These are phyloP conservation scores for Popillia japonica DNA, from an alignment of 1,140 invertebrate species.

Conservation along the genomic window DNA sequence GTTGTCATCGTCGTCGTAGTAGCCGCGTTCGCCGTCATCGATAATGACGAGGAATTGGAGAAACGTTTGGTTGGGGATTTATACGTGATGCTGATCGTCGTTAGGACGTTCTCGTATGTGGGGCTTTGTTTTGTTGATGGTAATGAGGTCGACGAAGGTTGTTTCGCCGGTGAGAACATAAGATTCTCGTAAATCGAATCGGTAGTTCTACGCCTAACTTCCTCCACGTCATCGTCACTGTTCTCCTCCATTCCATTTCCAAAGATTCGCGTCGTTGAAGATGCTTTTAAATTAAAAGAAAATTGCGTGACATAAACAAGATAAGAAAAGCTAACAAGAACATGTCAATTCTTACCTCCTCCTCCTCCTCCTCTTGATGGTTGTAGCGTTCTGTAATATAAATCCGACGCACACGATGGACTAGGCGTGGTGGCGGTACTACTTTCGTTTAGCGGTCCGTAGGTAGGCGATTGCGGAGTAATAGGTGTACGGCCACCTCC, in stretches of 20 bases:
- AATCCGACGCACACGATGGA: too few relatives aligned
- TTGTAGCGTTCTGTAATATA: not conserved
- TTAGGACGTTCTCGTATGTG: constrained; percentile 58
- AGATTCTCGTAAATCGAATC: constrained; percentile 46
- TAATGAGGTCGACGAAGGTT: not conserved
- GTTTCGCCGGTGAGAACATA: not conserved
- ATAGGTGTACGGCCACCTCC: constrained; percentile 48
- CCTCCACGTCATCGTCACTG: too few relatives aligned
- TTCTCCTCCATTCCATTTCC: too few relatives aligned
- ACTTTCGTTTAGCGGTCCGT: constrained; percentile 52
- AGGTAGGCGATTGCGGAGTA: constrained; percentile 54
- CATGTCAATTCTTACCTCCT: not conserved
- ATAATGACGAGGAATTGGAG: not conserved
- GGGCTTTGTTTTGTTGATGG: not conserved
- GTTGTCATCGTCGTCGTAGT: too few relatives aligned
- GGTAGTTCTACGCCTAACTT: too few relatives aligned
- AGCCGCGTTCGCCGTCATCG: constrained; percentile 47
- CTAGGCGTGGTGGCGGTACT: constrained; percentile 55
- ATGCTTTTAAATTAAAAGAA: too few relatives aligned
- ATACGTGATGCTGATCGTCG: constrained; percentile 75
- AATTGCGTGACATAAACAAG: too few relatives aligned
- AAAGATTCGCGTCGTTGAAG: too few relatives aligned
- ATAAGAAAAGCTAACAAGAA: too few relatives aligned
- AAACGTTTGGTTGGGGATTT: constrained; percentile 63
- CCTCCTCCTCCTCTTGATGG: not conserved